Evolutionary conservation across 2,797 vertebrate genomes (phyloP).

Genomic region (Leuciscus waleckii): DNA sequence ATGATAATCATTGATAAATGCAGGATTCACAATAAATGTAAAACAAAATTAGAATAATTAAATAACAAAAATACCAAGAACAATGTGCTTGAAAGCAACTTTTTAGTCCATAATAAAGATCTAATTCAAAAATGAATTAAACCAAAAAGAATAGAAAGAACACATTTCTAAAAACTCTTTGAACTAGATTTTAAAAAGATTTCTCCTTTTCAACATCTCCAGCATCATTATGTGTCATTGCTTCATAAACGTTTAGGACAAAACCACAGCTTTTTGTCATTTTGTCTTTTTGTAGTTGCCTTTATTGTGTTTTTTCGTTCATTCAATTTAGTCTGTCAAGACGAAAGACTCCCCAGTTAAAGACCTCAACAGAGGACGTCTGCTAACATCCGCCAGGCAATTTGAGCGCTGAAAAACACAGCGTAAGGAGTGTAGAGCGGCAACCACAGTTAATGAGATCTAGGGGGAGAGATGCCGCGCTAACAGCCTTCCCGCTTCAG

Average conservation of each 20-base stretch:
- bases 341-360: slow-evolving; percentile 22
- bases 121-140: neutral
- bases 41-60: neutral
- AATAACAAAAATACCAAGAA: neutral
- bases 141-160: neutral
- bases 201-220: neutral
- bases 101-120: neutral
- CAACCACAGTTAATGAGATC: slow-evolving; percentile 48
- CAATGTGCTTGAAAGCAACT: too few species aligned
- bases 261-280: neutral
- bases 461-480: slow-evolving; percentile 35
- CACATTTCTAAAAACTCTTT: neutral
- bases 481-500: slow-evolving; percentile 39
- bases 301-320: neutral
- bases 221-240: neutral
- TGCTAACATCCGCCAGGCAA: slow-evolving; percentile 39
- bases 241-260: neutral
- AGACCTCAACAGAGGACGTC: slow-evolving; percentile 35
- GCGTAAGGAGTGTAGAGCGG: slow-evolving; percentile 17
- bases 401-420: slow-evolving; percentile 29
- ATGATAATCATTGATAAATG: neutral
- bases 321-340: slow-evolving; percentile 34
- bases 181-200: neutral
- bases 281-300: neutral
- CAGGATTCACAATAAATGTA: neutral